Conservation (phyloP, 1,140 invertebrate genomes). For the Potamilus streckersoni region DNA sequence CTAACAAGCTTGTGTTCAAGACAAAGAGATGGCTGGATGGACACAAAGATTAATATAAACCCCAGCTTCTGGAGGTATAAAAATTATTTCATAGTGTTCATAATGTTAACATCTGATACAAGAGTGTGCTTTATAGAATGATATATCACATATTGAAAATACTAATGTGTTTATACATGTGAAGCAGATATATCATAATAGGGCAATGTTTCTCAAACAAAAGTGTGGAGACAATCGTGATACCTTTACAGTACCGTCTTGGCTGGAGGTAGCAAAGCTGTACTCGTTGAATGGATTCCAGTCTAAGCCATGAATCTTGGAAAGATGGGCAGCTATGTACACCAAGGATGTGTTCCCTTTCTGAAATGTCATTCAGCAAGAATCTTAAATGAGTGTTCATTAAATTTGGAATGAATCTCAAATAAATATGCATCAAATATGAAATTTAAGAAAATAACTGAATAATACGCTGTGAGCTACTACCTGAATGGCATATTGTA, state of each 20-base stretch:
- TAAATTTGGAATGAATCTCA: not conserved
- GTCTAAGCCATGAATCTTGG: conserved; percentile 93
- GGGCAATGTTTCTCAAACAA: too few relatives aligned
- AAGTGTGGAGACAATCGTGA: too few relatives aligned
- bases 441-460: too few relatives aligned
- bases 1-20: too few relatives aligned
- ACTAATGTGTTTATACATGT: not conserved
- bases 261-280: conserved; percentile 90
- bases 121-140: not conserved
- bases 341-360: conserved; percentile 88
- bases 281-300: conserved; percentile 90
- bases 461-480: too few relatives aligned
- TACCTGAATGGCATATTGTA: not conserved
- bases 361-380: conserved; percentile 34
- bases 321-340: conserved; percentile 93
- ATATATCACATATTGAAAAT: too few relatives aligned
- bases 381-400: not conserved
- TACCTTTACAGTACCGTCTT: conserved; percentile 90
- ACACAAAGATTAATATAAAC: too few relatives aligned
- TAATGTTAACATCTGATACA: too few relatives aligned
- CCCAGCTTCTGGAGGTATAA: too few relatives aligned
- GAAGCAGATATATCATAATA: conserved; percentile 6
- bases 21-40: too few relatives aligned
- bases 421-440: not conserved
- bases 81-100: too few relatives aligned